Evolutionary conservation across 2,888 invertebrate species (phyloP), one percentile per base, ranked within the genome.

Genomic region (Drosophila algonquin): DNA sequence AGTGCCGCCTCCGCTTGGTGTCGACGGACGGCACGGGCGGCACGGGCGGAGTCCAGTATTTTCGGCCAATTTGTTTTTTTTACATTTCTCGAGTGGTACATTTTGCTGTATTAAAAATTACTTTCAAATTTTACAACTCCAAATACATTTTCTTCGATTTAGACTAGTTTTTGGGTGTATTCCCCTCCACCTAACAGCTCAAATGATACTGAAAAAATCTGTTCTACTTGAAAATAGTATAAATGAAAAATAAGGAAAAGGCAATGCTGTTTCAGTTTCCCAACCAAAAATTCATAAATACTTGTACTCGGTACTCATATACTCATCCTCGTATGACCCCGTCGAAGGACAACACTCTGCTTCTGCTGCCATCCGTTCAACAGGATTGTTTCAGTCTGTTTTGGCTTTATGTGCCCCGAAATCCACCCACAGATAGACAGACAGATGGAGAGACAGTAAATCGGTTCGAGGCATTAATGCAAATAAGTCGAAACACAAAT

Each of bases 401-500:
- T 69, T 54, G 32, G 48, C 51, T 35, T 30, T 62, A 53, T 61
- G 72, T 60, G 62, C 71, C 57, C 54, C 35, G 63, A 69, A 61
- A 27, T 30, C 14, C 59, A 57, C 35, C 46, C 54, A 50, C 60
- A 45, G 44, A 62, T 35, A 8, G 40, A 44, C 52, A 12, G 21
- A 44, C 60, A 57, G 30, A 48, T 47, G 18, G 57, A 59, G 55
- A 61, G 54, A 69, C 62, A 77, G 50, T 65, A 65, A 62, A 84
- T 81, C 87, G 85, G 65, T 75, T 70, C 60, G 63, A 65, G 68
- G 80, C 83, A 85, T 88, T 84, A 83, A 83, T 87, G 83, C 83
- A 83, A 83, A 83, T 83, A 83, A 85, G 86, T 83, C 82, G 76
- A 83, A 87, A 82, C 80, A 87, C 88, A 83, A 83, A 87, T 83